Conservation (phyloP, 2,797 vertebrate genomes). For the Okamejei kenojei region DNA sequence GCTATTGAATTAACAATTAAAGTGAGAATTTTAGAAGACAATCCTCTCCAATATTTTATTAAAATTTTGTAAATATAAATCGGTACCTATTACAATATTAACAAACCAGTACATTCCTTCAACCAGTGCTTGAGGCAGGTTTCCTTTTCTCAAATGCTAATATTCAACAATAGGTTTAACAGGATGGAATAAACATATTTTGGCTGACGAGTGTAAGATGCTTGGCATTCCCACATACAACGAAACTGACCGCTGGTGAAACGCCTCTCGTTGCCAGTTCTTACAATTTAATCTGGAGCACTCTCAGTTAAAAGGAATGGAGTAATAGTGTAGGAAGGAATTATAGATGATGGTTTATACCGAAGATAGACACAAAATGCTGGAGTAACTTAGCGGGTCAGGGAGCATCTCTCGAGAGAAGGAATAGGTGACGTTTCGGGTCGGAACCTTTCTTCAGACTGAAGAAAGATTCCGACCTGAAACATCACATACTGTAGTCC, state of each 20-base stretch:
- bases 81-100: background rate
- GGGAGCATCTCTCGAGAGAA: too few relatives aligned
- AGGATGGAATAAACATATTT: background rate
- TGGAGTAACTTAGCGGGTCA: too few relatives aligned
- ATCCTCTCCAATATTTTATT: background rate
- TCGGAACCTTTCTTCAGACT: too few relatives aligned
- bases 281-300: background rate
- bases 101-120: background rate
- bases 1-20: background rate
- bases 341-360: too few relatives aligned
- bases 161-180: background rate
- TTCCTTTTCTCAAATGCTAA: background rate
- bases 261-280: background rate
- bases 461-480: too few relatives aligned
- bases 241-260: background rate
- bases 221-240: background rate
- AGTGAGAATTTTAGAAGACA: background rate
- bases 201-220: background rate
- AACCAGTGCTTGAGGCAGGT: background rate
- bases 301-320: background rate
- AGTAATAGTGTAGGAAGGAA: background rate
- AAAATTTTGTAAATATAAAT: background rate
- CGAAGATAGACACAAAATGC: too few relatives aligned
- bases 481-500: too few relatives aligned
- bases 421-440: too few relatives aligned